These are phyloP conservation scores for Centroberyx gerrardi DNA, from an alignment of 2,797 vertebrate species.

Conservation along the genomic window DNA sequence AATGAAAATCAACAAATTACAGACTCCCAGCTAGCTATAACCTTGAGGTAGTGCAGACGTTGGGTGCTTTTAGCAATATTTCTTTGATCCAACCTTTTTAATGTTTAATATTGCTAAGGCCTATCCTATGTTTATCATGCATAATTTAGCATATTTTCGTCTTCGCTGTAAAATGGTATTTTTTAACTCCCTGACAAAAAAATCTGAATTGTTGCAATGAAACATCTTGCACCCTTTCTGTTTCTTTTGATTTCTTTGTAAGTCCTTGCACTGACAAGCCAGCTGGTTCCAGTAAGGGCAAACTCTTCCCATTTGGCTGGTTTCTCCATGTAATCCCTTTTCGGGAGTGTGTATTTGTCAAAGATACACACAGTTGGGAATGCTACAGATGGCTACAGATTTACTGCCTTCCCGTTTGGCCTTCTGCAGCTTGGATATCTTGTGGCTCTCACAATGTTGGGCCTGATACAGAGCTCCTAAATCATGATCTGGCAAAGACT, in stretches of 20 bases:
- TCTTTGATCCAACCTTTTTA: slow-evolving; percentile 11
- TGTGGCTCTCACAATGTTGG: slow-evolving; percentile 77
- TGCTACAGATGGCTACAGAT: slow-evolving; percentile 85
- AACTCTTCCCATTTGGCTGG: slow-evolving; percentile 80
- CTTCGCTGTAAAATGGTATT: slow-evolving; percentile 11
- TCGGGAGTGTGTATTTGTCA: slow-evolving; percentile 79
- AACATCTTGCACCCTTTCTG: slow-evolving; percentile 65
- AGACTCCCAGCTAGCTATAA: not conserved
- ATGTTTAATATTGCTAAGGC: not conserved
- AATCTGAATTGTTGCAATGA: slow-evolving; percentile 57
- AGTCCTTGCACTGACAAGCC: slow-evolving; percentile 75
- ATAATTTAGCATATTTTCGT: not conserved
- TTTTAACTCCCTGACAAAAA: slow-evolving; percentile 13
- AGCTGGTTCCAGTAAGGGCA: slow-evolving; percentile 81
- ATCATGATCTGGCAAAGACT: slow-evolving; percentile 80
- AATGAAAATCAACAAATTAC: slow-evolving; percentile 69
- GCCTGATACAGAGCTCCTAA: slow-evolving; percentile 82
- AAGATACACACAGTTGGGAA: slow-evolving; percentile 83
- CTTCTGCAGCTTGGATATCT: slow-evolving; percentile 77
- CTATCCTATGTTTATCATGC: not conserved
- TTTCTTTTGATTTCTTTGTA: slow-evolving; percentile 76
- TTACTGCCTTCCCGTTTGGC: slow-evolving; percentile 82
- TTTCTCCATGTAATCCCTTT: slow-evolving; percentile 78
- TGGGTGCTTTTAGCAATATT: not conserved
- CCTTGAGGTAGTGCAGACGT: slow-evolving; percentile 2